phyloP scores from a whole-genome alignment of 2,797 vertebrate genomes.

The Caiman crocodilus region DNA sequence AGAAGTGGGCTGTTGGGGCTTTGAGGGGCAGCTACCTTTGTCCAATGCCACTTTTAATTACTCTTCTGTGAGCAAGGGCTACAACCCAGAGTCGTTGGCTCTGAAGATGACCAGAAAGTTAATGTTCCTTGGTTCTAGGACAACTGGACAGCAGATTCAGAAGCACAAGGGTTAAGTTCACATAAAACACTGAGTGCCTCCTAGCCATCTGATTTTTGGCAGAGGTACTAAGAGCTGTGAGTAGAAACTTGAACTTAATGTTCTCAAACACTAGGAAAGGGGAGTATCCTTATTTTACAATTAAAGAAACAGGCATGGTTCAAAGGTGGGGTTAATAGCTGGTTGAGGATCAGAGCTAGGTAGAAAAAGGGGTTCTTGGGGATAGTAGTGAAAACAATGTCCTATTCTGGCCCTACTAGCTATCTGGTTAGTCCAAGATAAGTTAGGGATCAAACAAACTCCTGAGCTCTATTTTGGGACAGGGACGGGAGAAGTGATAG shows the following conservation, averaged over 20 bases:
- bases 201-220: too few relatives aligned
- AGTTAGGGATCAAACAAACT: background rate
- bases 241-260: background rate
- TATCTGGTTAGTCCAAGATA: too few relatives aligned
- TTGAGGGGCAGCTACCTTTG: background rate
- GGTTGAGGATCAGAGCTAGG: background rate
- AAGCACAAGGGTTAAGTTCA: background rate
- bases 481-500: background rate
- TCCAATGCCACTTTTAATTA: background rate
- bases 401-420: too few relatives aligned
- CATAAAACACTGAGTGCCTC: background rate
- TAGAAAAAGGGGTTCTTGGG: background rate
- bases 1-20: background rate
- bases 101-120: too few relatives aligned
- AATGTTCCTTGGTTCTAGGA: background rate
- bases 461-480: too few relatives aligned
- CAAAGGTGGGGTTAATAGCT: too few relatives aligned
- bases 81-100: too few relatives aligned
- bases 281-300: background rate
- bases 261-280: too few relatives aligned
- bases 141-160: background rate
- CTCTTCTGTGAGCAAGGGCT: background rate
- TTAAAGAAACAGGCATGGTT: background rate
- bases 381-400: too few relatives aligned
- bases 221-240: background rate